Conservation (phyloP, 2,888 invertebrate genomes). For the Amaurobius ferox region DNA sequence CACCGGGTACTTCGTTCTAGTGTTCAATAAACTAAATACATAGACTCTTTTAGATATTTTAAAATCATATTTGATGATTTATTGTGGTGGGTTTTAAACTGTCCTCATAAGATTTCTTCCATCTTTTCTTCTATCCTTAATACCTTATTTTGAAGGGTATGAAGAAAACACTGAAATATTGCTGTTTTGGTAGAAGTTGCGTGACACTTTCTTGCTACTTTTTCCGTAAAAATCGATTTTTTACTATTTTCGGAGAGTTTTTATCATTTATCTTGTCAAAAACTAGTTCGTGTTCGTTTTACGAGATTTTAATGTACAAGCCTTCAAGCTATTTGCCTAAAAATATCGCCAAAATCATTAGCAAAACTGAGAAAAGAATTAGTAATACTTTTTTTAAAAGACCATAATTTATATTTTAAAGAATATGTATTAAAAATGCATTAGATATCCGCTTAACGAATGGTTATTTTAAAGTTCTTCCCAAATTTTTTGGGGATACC, state of each 20-base stretch:
- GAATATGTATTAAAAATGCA: too few relatives aligned
- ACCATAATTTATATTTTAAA: too few relatives aligned
- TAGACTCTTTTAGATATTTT: background rate
- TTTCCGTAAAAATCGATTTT: constrained; percentile 2
- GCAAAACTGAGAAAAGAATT: background rate
- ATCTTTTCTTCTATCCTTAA: background rate
- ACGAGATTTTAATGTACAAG: background rate
- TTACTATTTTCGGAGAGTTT: background rate
- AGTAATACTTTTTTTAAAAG: too few relatives aligned
- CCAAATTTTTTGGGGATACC: too few relatives aligned
- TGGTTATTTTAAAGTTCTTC: too few relatives aligned
- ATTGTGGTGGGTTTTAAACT: background rate
- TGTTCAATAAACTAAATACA: too few relatives aligned
- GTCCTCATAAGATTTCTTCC: background rate
- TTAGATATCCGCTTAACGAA: too few relatives aligned
- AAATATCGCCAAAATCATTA: too few relatives aligned
- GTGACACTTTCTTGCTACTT: background rate
- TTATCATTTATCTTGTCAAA: constrained; percentile 6
- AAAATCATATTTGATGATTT: background rate
- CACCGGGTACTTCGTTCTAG: too few relatives aligned
- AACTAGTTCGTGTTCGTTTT: background rate
- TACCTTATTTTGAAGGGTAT: background rate
- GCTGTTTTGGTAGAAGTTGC: background rate
- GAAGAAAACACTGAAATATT: background rate
- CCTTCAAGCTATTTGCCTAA: background rate